These are phyloP conservation scores for Neogale vison DNA, from an alignment of 2,113 vertebrate species.

Conservation along the genomic window DNA sequence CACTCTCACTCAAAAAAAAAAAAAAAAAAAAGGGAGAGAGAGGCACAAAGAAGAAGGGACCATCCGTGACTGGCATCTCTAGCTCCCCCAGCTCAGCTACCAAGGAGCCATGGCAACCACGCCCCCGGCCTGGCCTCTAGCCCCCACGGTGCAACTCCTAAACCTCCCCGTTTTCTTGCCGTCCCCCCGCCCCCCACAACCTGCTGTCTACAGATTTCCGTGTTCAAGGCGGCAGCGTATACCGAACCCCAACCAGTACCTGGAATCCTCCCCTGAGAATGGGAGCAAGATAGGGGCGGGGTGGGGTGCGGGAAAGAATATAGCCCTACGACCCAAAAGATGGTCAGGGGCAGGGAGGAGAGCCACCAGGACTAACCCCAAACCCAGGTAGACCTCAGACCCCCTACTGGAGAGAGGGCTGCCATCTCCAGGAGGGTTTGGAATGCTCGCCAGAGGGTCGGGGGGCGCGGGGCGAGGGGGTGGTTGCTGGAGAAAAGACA, in stretches of 20 bases:
- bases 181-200: not conserved
- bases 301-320: not conserved
- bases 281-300: not conserved
- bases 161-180: not conserved
- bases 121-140: conserved; percentile 52
- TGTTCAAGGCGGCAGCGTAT: not conserved
- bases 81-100: conserved; percentile 78
- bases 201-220: not conserved
- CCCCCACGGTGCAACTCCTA: not conserved
- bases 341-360: not conserved
- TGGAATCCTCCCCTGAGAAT: not conserved
- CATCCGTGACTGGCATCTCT: conserved; percentile 83
- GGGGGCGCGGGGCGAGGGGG: not conserved
- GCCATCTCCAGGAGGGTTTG: not conserved
- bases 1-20: not conserved
- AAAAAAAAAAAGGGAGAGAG: not conserved
- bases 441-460: not conserved
- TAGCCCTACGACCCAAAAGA: not conserved
- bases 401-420: not conserved
- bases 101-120: conserved; percentile 84
- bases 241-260: not conserved
- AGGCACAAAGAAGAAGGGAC: conserved; percentile 71
- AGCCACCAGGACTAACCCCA: not conserved
- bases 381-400: not conserved
- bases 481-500: not conserved